These are phyloP conservation scores for Lysandra coridon DNA, from an alignment of 2,888 invertebrate species.

Conservation along the genomic window DNA sequence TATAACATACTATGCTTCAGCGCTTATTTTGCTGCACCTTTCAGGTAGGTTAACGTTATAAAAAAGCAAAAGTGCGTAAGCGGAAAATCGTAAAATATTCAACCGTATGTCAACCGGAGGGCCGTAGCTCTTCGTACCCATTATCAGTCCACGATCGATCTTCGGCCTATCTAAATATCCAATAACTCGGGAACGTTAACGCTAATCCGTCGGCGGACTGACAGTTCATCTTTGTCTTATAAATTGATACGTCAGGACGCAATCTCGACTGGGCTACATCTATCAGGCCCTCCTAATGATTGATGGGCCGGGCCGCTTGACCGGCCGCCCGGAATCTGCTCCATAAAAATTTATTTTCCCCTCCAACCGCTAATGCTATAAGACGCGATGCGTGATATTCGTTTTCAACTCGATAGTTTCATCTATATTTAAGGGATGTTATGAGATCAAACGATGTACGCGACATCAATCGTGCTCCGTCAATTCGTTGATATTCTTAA, in stretches of 20 bases:
- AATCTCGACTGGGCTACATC: conserved; percentile 67
- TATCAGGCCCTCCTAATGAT: conserved; percentile 69
- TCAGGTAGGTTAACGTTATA: background rate
- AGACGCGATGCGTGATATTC: conserved; percentile 26
- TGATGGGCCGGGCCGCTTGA: conserved; percentile 63
- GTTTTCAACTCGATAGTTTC: conserved; percentile 25
- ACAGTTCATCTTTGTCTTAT: conserved; percentile 74
- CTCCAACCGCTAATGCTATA: conserved; percentile 5
- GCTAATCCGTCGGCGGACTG: conserved; percentile 59
- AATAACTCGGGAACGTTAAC: conserved; percentile 37
- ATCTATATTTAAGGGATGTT: conserved; percentile 23
- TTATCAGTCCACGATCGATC: conserved; percentile 20
- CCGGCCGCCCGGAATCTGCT: conserved; percentile 49
- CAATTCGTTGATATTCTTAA: conserved; percentile 1
- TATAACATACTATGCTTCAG: background rate
- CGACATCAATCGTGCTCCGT: background rate
- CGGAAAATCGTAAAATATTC: background rate
- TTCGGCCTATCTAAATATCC: conserved; percentile 31
- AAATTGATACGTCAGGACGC: conserved; percentile 68
- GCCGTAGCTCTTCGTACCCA: background rate
- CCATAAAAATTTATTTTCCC: conserved; percentile 42
- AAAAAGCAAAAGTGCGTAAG: background rate
- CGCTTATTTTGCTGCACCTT: background rate
- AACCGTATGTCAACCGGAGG: background rate
- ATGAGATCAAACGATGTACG: background rate